These are phyloP conservation scores for Halcyon malimbica DNA, from an alignment of 2,113 vertebrate genomes.

Conservation along the genomic window DNA sequence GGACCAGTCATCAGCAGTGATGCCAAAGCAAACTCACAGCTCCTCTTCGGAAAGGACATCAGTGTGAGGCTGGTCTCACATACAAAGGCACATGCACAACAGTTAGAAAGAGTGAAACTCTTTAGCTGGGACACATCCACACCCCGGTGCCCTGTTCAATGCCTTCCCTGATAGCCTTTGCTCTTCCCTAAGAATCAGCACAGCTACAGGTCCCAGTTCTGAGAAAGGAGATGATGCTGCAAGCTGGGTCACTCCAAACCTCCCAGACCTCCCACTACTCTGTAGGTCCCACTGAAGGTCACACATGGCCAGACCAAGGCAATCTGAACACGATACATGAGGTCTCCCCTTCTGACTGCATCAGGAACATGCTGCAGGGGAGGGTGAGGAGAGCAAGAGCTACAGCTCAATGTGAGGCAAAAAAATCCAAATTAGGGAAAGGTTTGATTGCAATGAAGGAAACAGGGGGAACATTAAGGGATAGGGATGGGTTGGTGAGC, in stretches of 20 bases:
- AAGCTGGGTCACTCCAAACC: not conserved
- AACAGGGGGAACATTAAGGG: not conserved
- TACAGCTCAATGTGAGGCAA: not conserved
- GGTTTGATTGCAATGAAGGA: not conserved
- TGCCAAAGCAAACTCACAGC: not conserved
- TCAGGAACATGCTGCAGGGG: accelerated
- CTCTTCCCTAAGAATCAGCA: not conserved
- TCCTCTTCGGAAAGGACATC: not conserved
- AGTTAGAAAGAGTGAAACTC: not conserved
- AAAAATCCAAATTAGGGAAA: not conserved
- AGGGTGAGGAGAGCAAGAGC: not conserved
- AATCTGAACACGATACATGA: accelerated
- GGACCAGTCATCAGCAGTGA: not conserved
- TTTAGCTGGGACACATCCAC: not conserved
- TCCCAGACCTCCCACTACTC: not conserved
- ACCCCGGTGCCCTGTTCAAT: not conserved
- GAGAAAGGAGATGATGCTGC: not conserved
- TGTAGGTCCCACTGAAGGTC: not conserved
- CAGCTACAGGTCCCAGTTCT: not conserved
- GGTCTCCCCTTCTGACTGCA: not conserved
- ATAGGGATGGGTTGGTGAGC: not conserved
- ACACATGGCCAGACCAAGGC: not conserved
- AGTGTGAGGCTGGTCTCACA: not conserved
- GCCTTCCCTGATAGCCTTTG: not conserved
- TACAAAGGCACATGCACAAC: not conserved